These are phyloP conservation scores for Dioctria rufipes DNA, from an alignment of 2,888 invertebrate genomes.

Conservation along the genomic window DNA sequence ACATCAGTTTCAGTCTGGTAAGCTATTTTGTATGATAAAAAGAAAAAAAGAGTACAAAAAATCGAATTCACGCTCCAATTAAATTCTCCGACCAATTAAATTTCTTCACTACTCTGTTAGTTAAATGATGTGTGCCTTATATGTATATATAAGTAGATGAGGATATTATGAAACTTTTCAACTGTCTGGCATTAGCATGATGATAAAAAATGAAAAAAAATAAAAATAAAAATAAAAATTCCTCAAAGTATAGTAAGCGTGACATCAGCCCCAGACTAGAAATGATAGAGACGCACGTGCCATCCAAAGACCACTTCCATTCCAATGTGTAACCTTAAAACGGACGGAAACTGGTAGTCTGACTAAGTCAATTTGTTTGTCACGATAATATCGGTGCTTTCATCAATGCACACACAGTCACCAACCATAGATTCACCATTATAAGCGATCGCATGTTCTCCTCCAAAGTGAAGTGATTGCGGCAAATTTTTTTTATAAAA, in stretches of 20 bases:
- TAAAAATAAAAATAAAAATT: not conserved
- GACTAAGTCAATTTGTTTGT: conserved; percentile 36
- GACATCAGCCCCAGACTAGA: conserved; percentile 29
- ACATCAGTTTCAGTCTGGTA: conserved; percentile 34
- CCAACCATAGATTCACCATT: not conserved
- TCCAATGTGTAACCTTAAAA: conserved; percentile 2
- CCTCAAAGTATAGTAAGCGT: not conserved
- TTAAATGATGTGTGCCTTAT: too few relatives aligned
- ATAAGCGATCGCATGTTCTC: not conserved
- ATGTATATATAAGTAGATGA: not conserved
- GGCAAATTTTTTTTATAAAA: not conserved
- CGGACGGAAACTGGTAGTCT: conserved; percentile 15
- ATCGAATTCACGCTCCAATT: conserved; percentile 50
- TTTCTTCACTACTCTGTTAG: conserved; percentile 22
- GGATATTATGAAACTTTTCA: not conserved
- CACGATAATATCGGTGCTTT: conserved; percentile 21
- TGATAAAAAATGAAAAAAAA: conserved; percentile 14
- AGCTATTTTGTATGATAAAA: not conserved
- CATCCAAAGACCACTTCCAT: conserved; percentile 31
- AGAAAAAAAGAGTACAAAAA: not conserved
- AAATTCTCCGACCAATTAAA: conserved; percentile 39
- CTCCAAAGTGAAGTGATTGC: too few relatives aligned
- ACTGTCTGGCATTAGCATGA: conserved; percentile 9
- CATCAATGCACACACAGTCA: not conserved
- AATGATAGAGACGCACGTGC: conserved; percentile 33